Evolutionary conservation across 2,113 vertebrate genomes (phyloP).

Genomic region (Nerophis lumbriciformis): DNA sequence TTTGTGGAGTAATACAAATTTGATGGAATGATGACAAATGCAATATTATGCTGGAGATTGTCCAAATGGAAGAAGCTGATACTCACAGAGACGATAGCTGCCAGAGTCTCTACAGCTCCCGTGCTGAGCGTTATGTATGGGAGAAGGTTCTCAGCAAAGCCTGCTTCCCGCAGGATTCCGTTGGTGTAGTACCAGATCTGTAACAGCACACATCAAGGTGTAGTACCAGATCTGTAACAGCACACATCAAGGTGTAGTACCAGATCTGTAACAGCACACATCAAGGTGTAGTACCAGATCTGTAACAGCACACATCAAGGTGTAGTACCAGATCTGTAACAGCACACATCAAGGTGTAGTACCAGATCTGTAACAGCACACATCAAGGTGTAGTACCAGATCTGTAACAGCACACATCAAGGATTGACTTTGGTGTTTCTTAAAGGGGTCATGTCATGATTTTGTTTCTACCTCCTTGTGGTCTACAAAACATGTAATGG

Average conservation of each 20-base stretch:
- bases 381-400: conserved; percentile 88
- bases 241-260: conserved; percentile 80
- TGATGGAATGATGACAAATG: not conserved
- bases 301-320: conserved; percentile 50
- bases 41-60: not conserved
- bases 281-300: conserved; percentile 93
- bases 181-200: conserved; percentile 98
- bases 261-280: conserved; percentile 76
- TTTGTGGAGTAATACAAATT: not conserved
- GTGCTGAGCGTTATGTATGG: conserved; percentile 91
- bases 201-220: conserved; percentile 53
- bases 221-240: conserved; percentile 90
- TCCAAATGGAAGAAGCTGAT: not conserved
- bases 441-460: too few species aligned
- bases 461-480: too few species aligned
- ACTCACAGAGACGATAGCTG: conserved; percentile 89
- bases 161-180: conserved; percentile 81
- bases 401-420: conserved; percentile 61
- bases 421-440: conserved; percentile 23
- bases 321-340: conserved; percentile 93
- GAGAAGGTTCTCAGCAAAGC: conserved; percentile 70
- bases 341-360: conserved; percentile 74
- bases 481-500: too few species aligned
- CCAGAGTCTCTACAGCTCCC: conserved; percentile 80
- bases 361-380: conserved; percentile 81